These are phyloP conservation scores for Conops quadrifasciatus DNA, from an alignment of 2,888 invertebrate species.

Conservation along the genomic window DNA sequence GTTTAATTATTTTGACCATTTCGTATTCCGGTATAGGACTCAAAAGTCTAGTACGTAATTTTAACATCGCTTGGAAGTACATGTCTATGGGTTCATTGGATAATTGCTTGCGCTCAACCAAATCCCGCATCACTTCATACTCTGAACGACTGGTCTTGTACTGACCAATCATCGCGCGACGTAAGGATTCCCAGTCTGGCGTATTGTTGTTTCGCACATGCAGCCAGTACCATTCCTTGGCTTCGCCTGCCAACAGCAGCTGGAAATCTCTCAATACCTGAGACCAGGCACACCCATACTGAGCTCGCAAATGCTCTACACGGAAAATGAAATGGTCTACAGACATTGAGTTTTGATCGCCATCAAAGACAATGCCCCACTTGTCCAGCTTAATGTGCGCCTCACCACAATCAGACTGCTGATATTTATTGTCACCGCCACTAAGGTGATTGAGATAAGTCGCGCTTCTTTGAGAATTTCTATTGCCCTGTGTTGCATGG, in stretches of 20 bases:
- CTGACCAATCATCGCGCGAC: not conserved
- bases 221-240: conserved; percentile 25
- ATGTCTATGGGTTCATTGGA: too few relatives aligned
- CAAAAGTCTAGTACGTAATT: not conserved
- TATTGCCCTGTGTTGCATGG: not conserved
- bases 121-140: too few relatives aligned
- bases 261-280: conserved; percentile 16
- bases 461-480: not conserved
- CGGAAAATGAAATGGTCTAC: conserved; percentile 20
- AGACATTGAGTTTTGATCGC: too few relatives aligned
- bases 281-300: not conserved
- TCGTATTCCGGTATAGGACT: not conserved
- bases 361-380: not conserved
- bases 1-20: conserved; percentile 19
- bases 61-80: not conserved
- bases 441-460: not conserved
- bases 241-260: not conserved
- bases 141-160: too few relatives aligned
- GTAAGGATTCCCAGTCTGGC: not conserved
- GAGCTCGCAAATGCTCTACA: not conserved
- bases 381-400: not conserved
- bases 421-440: not conserved
- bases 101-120: too few relatives aligned
- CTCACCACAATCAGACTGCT: not conserved
- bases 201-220: not conserved